Evolutionary conservation across 37 sponge, comb jelly and placozoan genomes (phyloP), one percentile per base, ranked within the genome.

Genomic region (Ephydatia muelleri): DNA sequence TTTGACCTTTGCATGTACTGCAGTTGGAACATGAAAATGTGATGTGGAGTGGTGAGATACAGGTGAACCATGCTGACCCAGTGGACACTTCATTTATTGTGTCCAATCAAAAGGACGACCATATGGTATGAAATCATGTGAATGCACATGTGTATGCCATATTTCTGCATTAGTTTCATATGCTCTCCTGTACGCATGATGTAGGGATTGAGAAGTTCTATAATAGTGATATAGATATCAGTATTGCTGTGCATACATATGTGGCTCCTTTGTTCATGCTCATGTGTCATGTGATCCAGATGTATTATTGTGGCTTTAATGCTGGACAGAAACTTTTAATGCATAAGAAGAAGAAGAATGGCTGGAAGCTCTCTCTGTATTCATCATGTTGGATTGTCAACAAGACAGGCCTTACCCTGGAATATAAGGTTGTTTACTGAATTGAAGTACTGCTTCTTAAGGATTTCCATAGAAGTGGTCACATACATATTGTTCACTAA

Each of bases 301-400:
- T n/a, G n/a, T 14, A 16, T 14, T 11, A 14, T 57, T 57, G n/a
- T 57, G 57, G 57, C 19, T 57, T 5, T 57, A 21, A 5, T 11
- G 16, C 12, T 57, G 19, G 19, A 57, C 16, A 57, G 57, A 57
- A 57, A 57, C 68, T 82, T 28, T 69, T 73, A 34, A 66, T 79
- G 11, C 48, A 32, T 23, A 83, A 80, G 65, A 83, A 83, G 69
- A 40, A 83, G 30, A 82, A 69, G 47, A 84, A 84, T 1, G 70
- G 92, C 0, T 88, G 86, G 80, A 80, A 87, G 33, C 70, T 95
- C 21, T 78, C 80, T 29, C 22, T 96, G 38, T 96, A 65, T 74
- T 76, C 84, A 81, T 85, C 85, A 5, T 93, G 91, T 81, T 94
- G 94, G 97, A 78, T 96, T 11, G 78, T 94, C 37, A 96, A 96